Conservation (phyloP, 2,113 vertebrate genomes). For the Athene cunicularia region DNA sequence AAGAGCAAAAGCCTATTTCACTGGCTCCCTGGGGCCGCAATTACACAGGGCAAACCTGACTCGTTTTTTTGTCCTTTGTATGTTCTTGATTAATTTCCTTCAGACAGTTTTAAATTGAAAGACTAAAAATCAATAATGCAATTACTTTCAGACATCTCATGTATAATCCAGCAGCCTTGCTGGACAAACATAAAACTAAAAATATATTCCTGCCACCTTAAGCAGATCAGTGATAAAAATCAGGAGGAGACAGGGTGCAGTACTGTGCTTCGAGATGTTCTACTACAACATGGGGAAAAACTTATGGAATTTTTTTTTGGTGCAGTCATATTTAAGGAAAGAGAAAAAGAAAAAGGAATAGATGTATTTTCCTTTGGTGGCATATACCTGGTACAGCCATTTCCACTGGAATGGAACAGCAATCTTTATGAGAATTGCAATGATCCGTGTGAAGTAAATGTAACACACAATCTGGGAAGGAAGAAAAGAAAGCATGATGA, state of each 20-base stretch:
- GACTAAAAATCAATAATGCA: constrained; percentile 54
- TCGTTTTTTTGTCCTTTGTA: background rate
- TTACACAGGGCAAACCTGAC: background rate
- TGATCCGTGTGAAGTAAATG: constrained; percentile 90
- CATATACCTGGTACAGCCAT: constrained; percentile 87
- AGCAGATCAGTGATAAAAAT: background rate
- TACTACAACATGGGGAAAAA: background rate
- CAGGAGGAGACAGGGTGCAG: background rate
- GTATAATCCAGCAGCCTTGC: constrained; percentile 17
- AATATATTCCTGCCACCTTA: background rate
- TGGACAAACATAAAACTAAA: background rate
- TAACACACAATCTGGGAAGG: constrained; percentile 85
- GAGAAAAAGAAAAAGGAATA: background rate
- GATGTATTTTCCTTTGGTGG: background rate
- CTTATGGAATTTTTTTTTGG: background rate
- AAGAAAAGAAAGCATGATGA: background rate
- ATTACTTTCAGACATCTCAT: constrained; percentile 35
- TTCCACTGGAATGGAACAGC: constrained; percentile 90
- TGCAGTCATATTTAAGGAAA: background rate
- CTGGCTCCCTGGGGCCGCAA: background rate
- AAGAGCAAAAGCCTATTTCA: background rate
- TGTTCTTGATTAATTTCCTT: constrained; percentile 37
- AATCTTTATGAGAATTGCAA: constrained; percentile 87
- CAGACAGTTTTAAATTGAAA: constrained; percentile 34
- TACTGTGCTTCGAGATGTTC: background rate